Conservation (phyloP, 2,888 invertebrate species). For the Macaria liturata region DNA sequence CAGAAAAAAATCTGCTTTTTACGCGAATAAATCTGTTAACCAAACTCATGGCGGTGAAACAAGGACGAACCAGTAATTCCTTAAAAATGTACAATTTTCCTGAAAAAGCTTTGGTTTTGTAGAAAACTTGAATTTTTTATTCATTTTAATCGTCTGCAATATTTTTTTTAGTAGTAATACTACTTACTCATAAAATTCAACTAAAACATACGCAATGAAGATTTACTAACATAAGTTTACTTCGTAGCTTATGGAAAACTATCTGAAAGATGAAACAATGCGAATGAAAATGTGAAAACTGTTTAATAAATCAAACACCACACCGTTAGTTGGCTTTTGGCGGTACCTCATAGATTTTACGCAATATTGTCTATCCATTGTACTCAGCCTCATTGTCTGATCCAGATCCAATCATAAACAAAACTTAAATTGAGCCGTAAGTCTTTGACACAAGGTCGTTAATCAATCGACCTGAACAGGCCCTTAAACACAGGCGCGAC, state of each 20-base stretch:
- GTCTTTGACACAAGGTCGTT: slow-evolving; percentile 7
- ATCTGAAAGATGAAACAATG: too few species aligned
- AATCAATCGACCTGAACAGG: slow-evolving; percentile 20
- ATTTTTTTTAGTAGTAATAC: too few species aligned
- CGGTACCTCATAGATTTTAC: slow-evolving; percentile 49
- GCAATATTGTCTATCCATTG: slow-evolving; percentile 56
- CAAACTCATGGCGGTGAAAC: neutral
- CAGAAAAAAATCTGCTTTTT: slow-evolving; percentile 11
- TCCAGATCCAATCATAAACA: slow-evolving; percentile 41
- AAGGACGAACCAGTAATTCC: too few species aligned
- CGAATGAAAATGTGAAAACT: too few species aligned
- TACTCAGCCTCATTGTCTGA: slow-evolving; percentile 56
- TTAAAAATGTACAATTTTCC: too few species aligned
- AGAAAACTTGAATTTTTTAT: too few species aligned
- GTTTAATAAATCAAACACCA: slow-evolving; percentile 28
- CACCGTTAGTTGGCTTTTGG: slow-evolving; percentile 2
- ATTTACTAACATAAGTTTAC: too few species aligned
- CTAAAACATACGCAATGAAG: too few species aligned
- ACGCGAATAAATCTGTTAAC: slow-evolving; percentile 3
- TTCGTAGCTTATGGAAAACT: too few species aligned
- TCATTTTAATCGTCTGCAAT: too few species aligned
- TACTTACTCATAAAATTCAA: too few species aligned
- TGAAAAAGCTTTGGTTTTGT: too few species aligned
- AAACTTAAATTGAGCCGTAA: slow-evolving; percentile 28
- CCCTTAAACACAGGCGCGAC: slow-evolving; percentile 57